These are phyloP conservation scores for Argyrosomus japonicus DNA, from an alignment of 2,113 vertebrate genomes.

Conservation along the genomic window DNA sequence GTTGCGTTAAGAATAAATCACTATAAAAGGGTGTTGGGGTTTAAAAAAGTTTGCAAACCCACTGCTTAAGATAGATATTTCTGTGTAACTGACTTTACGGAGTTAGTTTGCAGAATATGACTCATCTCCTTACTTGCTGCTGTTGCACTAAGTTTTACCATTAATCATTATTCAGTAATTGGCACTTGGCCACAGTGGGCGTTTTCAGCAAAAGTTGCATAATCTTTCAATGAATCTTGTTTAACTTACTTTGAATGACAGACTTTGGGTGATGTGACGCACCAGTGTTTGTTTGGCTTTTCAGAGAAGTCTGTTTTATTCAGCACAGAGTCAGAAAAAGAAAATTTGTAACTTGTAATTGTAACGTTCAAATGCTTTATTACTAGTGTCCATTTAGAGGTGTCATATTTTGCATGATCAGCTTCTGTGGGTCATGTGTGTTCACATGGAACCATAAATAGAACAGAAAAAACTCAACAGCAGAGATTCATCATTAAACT, in stretches of 20 bases:
- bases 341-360: not conserved
- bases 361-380: not conserved
- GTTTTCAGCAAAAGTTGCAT: not conserved
- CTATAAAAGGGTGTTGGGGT: not conserved
- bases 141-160: not conserved
- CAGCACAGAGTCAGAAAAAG: not conserved
- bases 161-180: not conserved
- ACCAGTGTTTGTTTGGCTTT: not conserved
- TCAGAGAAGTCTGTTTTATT: not conserved
- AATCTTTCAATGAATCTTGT: not conserved
- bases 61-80: not conserved
- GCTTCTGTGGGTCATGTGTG: not conserved
- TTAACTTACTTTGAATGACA: not conserved
- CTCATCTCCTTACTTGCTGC: not conserved
- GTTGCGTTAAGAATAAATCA: not conserved
- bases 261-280: not conserved
- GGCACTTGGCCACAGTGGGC: not conserved
- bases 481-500: not conserved
- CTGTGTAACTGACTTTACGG: not conserved
- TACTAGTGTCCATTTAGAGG: too few relatives aligned
- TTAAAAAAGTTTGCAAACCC: constrained; percentile 1
- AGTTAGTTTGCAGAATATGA: not conserved
- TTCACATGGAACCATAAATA: not conserved
- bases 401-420: not conserved
- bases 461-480: not conserved